Conservation (phyloP, 2,888 invertebrate genomes). For the Epirrita christyi region DNA sequence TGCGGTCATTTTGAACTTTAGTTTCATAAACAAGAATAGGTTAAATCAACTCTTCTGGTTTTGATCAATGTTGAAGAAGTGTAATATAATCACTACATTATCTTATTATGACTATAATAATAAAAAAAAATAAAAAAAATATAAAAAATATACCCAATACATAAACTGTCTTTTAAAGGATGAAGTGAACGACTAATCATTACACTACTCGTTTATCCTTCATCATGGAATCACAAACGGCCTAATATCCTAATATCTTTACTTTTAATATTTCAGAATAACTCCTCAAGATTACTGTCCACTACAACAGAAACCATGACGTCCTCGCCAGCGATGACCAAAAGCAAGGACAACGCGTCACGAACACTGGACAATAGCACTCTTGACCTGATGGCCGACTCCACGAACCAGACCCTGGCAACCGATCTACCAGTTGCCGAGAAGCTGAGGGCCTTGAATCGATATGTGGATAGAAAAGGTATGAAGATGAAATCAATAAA, state of each 20-base stretch:
- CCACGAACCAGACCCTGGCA: constrained; percentile 68
- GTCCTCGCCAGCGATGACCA: constrained; percentile 27
- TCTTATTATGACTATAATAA: no score
- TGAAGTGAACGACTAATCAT: no score
- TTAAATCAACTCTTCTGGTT: no score
- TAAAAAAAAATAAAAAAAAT: no score
- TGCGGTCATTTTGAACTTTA: no score
- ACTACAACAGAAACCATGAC: constrained; percentile 43
- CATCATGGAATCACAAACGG: no score
- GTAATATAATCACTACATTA: no score
- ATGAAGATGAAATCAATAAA: background rate
- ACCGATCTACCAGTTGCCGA: constrained; percentile 78
- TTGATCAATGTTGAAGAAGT: no score
- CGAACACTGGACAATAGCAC: constrained; percentile 56
- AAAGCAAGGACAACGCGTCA: constrained; percentile 36
- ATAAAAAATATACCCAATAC: no score
- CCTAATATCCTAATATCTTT: background rate
- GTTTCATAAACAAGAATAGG: no score
- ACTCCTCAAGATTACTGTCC: constrained; percentile 39
- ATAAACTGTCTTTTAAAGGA: no score
- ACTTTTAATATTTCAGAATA: constrained; percentile 52
- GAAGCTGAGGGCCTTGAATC: constrained; percentile 69
- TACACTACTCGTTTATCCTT: no score
- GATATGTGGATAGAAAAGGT: constrained; percentile 79
- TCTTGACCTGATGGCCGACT: constrained; percentile 62